Evolutionary conservation across 2,888 invertebrate genomes (phyloP), one percentile per base, ranked within the genome.

Genomic region (Pandemis cinnamomeana): DNA sequence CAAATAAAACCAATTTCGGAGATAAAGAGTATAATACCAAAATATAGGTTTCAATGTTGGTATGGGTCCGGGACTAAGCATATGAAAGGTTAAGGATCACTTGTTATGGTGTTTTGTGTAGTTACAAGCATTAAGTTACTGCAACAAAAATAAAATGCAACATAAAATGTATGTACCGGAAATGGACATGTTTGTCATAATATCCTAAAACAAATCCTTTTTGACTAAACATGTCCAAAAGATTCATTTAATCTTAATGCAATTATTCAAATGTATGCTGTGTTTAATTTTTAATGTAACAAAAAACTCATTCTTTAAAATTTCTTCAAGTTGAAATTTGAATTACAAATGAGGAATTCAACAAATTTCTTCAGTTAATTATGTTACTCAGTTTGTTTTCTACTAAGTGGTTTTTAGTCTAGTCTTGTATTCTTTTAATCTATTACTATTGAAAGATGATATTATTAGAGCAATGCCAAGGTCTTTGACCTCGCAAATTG

Each of bases 381-480:
- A 7, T 10, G 8, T 27, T n/a, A n/a, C 5, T 64, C 0, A 13
- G 10, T 42, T 61, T n/a, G 20, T 36, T 62, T 62, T 48, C 20
- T 51, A 8, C 58, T 46, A 15, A 48, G 8, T 44, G 36, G 70
- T 7, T 41, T 67, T 51, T 60, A 48, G 48, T 48, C 58, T 11
- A 36, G 48, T 41, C 58, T 11, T 6, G 7, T 7, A 42, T 11
- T 48, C 41, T 67, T 8, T 55, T 55, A 20, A 55, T 55, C 58
- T 27, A 11, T 20, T n/a, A 11, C 44, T 44, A 60, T 61, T 68
- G 42, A 46, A 10, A 46, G 36, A n/a, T 27, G 53, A 61, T 41
- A n/a, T 11, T 69, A 27, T 5, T 27, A 5, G 11, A 5, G 77
- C 80, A 82, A 72, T 80, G 81, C 77, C 78, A 80, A 79, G 81